Evolutionary conservation across 2,888 invertebrate species (phyloP), one percentile per base, ranked within the genome.

Genomic region (Drosophila parthenogenetica): DNA sequence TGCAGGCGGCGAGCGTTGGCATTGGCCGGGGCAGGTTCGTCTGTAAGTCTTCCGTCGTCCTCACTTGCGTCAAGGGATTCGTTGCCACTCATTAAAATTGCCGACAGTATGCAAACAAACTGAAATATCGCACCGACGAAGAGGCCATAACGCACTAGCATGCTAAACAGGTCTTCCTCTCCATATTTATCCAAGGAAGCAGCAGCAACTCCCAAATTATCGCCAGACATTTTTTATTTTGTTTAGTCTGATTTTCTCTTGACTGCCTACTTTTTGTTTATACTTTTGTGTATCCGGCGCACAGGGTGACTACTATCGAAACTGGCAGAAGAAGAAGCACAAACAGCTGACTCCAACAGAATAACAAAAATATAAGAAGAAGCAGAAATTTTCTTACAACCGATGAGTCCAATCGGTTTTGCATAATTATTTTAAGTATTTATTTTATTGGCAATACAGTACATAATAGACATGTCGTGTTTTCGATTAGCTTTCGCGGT

Each of bases 101-200:
- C 97, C 17, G 97, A 96, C 53, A 96, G 94, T 72, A 98, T 94
- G 89, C 97, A 98, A 19, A 96, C 93, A 61, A 98, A 92, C 92
- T 98, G 98, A 89, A 98, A 98, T n/a, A 96, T 94, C 14, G 97
- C 97, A 5, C 97, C 97, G 39, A 97, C 93, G 89, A 97, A 97
- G 5, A 98, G 93, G 13, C 97, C 97, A 91, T 96, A 96, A 35
- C 96, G 94, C 32, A 97, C 94, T 66, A 97, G 92, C 14, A 95
- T 94, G 70, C 95, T 95, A 84, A 96, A 94, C 80, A 96, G 92
- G 90, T 96, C 96, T 92, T 96, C 95, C 25, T 91, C 90, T 1
- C 75, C 89, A 57, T 89, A 91, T 74, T 90, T 91, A 54, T 90
- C 91, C 55, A 90, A 69, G 25, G 83, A 69, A n/a, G 85, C 69